Evolutionary conservation across 2,113 vertebrate genomes (phyloP), one percentile per base, ranked within the genome.

Genomic region (Entomyzon cyanotis): DNA sequence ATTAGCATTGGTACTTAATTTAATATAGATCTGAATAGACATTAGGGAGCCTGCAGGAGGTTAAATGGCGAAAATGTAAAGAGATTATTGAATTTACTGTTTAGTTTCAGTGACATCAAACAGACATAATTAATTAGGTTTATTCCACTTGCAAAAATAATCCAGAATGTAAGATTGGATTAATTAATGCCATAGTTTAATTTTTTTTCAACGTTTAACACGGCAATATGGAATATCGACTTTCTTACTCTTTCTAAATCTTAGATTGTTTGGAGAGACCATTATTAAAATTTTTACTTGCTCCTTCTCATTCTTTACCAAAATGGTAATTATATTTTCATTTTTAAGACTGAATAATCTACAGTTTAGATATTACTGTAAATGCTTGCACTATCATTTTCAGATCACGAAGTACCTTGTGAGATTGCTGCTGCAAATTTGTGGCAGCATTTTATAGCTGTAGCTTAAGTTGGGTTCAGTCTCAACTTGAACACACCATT

Each of bases 11-110:
- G 98, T 98, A 98, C 98, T 98, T 98, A 98, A 98, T 98, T 98
- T 98, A 98, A 98, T 98, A 98, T 98, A 98, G 98, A 98, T 98
- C 97, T 98, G 98, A 98, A 98, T 98, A 98, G 98, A 98, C 98
- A 98, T 98, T 98, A 98, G 98, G 97, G 98, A 98, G 98, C 95
- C 98, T 96, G 98, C 98, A 98, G 98, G 98, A 98, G 98, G 98
- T 97, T 98, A 98, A 98, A 98, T 97, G 98, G 97, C 97, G 97
- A 98, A 98, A 98, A 98, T 97, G 98, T 98, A 98, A 98, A 98
- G 97, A 98, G 98, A 98, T 98, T 98, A 98, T 98, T 98, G 98
- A 98, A 98, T 98, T 98, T 98, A 96, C 97, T 97, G 94, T 98
- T 98, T 97, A 97, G 97, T 98, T 98, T 98, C 97, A 97, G 95